Evolutionary conservation across 2,113 vertebrate species (phyloP), one percentile per base, ranked within the genome.

Genomic region (Loxodonta africana): DNA sequence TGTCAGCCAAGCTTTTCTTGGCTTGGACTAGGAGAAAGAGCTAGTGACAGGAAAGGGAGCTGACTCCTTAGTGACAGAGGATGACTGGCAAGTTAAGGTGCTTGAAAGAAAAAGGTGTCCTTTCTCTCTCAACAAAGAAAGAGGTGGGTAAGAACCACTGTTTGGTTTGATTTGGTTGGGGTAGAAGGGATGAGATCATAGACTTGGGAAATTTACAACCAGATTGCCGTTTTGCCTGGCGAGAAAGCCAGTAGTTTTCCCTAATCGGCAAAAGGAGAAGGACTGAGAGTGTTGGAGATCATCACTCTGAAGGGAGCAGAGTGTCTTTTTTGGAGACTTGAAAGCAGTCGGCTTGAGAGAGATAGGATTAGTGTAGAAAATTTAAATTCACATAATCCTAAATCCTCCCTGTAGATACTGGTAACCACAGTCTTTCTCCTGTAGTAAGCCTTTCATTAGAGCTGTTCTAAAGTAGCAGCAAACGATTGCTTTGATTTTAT

Each of bases 401-500:
- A 92, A 74, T 90, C 53, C 26, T 89, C 26, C 6, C 48, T 92
- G 81, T 53, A 57, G 53, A 63, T 69, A 63, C 82, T 80, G 53
- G 46, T 71, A 73, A 94, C 26, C 23, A 78, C 51, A 62, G 67
- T 14, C 41, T 77, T 30, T 94, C 62, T 94, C 67, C 14, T 30
- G 30, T 63, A 80, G 41, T 51, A 53, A 69, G 63, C 9, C 83
- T 91, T 94, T 83, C 71, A 67, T 94, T 57, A 73, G 67, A 67
- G 69, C 41, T 78, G 73, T 93, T 97, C 67, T 80, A 93, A 93
- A 83, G 86, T 62, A 74, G 71, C 85, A 92, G n/a, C 83, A 73
- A 74, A 33, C 41, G 53, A 67, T 92, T 94, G 37, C 76, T 90
- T 96, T 94, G 71, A 92, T 94, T 94, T 92, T 90, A 82, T 88